These are phyloP conservation scores for Galemys pyrenaicus DNA, from an alignment of 2,113 vertebrate species.

Conservation along the genomic window DNA sequence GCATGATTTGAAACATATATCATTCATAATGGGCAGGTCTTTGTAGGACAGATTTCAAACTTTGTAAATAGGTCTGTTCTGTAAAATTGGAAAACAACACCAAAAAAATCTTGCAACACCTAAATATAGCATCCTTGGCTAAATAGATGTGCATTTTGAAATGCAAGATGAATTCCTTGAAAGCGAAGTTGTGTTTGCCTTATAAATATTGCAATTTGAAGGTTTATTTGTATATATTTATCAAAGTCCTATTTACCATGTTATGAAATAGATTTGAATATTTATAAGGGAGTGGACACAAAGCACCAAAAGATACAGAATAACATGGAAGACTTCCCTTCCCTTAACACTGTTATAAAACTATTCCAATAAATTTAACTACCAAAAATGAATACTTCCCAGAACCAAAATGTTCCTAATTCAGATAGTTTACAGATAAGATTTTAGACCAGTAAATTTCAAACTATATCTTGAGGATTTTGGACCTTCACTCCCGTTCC, in stretches of 20 bases:
- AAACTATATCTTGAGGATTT: conserved; percentile 23
- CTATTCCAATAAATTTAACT: not conserved
- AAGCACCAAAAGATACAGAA: conserved; percentile 12
- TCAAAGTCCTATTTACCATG: not conserved
- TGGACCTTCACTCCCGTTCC: not conserved
- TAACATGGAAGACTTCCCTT: not conserved
- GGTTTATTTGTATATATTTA: not conserved
- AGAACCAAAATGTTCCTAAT: conserved; percentile 12
- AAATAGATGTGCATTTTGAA: conserved; percentile 16
- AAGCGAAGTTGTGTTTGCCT: not conserved
- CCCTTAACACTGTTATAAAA: not conserved
- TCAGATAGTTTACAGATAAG: not conserved
- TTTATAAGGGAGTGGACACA: not conserved
- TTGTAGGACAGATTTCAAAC: conserved; percentile 17
- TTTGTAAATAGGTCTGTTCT: conserved; percentile 21
- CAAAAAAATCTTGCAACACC: not conserved
- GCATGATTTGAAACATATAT: not conserved
- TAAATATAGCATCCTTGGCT: not conserved
- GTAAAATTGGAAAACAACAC: not conserved
- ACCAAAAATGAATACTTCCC: conserved; percentile 1
- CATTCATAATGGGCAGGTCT: not conserved
- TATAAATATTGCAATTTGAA: not conserved
- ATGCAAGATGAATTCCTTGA: not conserved
- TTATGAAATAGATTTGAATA: conserved; percentile 3
- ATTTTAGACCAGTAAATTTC: not conserved